phyloP scores from a whole-genome alignment of 1,140 invertebrate species.

The Drosophila miranda region DNA sequence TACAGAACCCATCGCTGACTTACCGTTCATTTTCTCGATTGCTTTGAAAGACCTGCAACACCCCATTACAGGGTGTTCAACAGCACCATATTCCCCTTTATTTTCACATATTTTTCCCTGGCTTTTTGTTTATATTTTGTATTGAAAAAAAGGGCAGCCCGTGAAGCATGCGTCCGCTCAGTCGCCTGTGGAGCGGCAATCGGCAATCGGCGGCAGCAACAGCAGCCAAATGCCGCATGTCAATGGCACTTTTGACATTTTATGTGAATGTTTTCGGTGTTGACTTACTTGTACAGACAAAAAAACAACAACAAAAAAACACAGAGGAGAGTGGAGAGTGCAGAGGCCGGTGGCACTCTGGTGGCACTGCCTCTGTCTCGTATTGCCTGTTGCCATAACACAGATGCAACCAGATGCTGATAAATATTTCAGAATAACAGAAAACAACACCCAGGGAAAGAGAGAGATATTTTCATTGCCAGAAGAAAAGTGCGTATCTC shows the following conservation, averaged over 20 bases:
- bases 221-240: constrained; percentile 58
- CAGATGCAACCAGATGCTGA: constrained; percentile 34
- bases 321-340: neutral
- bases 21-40: no score
- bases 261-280: constrained; percentile 51
- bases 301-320: no score
- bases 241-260: constrained; percentile 70
- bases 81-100: neutral
- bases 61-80: no score
- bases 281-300: constrained; percentile 34
- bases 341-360: neutral
- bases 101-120: neutral
- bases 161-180: no score
- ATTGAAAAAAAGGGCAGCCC: constrained; percentile 29
- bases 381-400: constrained; percentile 32
- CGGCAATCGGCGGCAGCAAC: no score
- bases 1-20: no score
- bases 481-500: no score
- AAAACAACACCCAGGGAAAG: no score
- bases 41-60: no score
- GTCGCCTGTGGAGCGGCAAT: no score
- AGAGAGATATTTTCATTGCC: neutral
- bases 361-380: constrained; percentile 11
- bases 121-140: constrained; percentile 32
- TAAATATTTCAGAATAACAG: constrained; percentile 20